Evolutionary conservation across 2,113 vertebrate genomes (phyloP), one percentile per base, ranked within the genome.

Genomic region (Cinclus mexicanus): DNA sequence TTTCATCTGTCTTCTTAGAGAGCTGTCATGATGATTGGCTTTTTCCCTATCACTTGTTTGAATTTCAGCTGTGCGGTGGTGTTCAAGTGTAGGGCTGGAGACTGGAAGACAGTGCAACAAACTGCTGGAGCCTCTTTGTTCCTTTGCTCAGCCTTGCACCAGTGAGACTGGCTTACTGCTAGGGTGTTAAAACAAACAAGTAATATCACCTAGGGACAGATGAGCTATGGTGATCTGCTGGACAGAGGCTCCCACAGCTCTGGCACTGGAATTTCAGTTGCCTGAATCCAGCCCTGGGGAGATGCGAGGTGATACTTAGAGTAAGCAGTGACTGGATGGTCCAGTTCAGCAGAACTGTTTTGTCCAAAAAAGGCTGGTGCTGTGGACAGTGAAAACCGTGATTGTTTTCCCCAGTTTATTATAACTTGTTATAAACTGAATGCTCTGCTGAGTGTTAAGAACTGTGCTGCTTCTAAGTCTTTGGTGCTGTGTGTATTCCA

Each of bases 261-360:
- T 92, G 79, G 26, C 33, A 11, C 28, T 71, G 87, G 50, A 67
- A 56, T 50, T 87, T 91, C 69, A 88, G 59, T 79, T 85, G 56
- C 33, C 50, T 82, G 63, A 39, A 80, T 80, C 63, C 5, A 5
- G 60, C 53, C 76, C 9, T 41, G 49, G 57, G 49, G 50, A 86
- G 46, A 29, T 76, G 65, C 50, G 49, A 87, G 46, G 41, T 57
- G 63, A 21, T 74, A 4, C 21, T 1, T 57, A 33, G 1, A 3
- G 37, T 35, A 46, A 81, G 75, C 0, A 0, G 7, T 68, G 44
- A 47, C 46, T 7, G 18, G 25, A 14, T 0, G 1, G 49, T 42
- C 67, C 56, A 26, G 69, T 89, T 96, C 65, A 89, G 52, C 21
- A 29, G 61, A 57, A 63, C 37, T 56, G 28, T 67, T 92, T 89